Conservation (phyloP, 2,888 invertebrate species). For the Brenthis daphne region DNA sequence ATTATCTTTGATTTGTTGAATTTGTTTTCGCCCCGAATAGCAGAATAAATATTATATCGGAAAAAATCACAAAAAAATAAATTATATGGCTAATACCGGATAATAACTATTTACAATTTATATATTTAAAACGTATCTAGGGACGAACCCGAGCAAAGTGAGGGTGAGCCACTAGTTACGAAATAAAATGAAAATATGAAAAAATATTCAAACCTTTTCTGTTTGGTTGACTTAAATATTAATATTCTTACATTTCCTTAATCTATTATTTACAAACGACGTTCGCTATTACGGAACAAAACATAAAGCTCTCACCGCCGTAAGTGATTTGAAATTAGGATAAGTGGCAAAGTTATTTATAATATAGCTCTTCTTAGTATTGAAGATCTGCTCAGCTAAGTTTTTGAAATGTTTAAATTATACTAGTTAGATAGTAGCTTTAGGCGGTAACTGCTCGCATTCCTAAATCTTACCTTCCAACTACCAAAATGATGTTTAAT, state of each 20-base stretch:
- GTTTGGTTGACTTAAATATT: no score
- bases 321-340: conserved; percentile 23
- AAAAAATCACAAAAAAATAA: no score
- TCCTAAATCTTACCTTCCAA: conserved; percentile 15
- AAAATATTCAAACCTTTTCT: no score
- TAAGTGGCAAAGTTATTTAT: conserved; percentile 21
- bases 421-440: conserved; percentile 10
- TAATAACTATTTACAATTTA: no score
- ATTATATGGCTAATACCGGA: no score
- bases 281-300: background rate
- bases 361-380: conserved; percentile 3
- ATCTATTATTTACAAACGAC: background rate
- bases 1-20: no score
- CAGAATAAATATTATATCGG: no score
- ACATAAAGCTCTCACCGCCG: conserved; percentile 7
- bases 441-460: conserved; percentile 13
- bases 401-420: conserved; percentile 9
- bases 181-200: no score
- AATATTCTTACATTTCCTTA: background rate
- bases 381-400: conserved; percentile 10
- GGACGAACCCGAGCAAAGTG: no score
- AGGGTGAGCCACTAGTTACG: no score
- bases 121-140: no score
- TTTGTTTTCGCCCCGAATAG: no score
- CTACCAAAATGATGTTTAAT: conserved; percentile 9